Base-by-base conservation (phyloP, 37 sponge, comb jelly and placozoan species). In the Aplysina aerophoba region DNA sequence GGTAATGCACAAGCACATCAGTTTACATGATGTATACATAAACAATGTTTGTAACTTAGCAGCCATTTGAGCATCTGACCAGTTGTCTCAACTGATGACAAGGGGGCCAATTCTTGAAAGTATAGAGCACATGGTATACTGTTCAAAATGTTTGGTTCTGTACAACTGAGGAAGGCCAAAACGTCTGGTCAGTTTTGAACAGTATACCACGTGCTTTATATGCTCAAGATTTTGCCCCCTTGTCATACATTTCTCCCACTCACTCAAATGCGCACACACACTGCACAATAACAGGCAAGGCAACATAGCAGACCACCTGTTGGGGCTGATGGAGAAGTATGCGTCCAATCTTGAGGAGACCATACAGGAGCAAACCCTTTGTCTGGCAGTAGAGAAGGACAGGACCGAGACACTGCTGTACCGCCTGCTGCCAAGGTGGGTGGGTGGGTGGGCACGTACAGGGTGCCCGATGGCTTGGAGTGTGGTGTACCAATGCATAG, bases 241-340 rank as follows among this genome's bases (percentile, higher is more conserved):
- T 14, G 13, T 22, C 27, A n/a, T n/a, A n/a, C n/a, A n/a, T n/a
- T n/a, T 11, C 50, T 11, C 50, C 3, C 50, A 44, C 50, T 11
- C 50, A 44, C 50, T 11, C 50, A 8, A 3, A 44, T 8, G 50
- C 50, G 8, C 50, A 8, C 50, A 44, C 50, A 44, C 50, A 44
- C 50, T 44, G 50, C 8, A 44, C 8, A 8, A 3, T 44, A 3
- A 44, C 40, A 83, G 84, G 25, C 36, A 63, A 39, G 53, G 84
- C 20, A 83, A 65, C 65, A 83, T 83, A 6, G 65, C 71, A 14
- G 84, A 83, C 24, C 67, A 65, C 63, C 36, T 83, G 68, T 8
- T 83, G 16, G 50, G 63, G 38, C 63, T 83, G 84, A 83, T 83
- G 84, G 84, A 83, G 69, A 83, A 56, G 54, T 83, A 83, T 65